Conservation (phyloP, 2,888 invertebrate species). For the Conomelus anceps region DNA sequence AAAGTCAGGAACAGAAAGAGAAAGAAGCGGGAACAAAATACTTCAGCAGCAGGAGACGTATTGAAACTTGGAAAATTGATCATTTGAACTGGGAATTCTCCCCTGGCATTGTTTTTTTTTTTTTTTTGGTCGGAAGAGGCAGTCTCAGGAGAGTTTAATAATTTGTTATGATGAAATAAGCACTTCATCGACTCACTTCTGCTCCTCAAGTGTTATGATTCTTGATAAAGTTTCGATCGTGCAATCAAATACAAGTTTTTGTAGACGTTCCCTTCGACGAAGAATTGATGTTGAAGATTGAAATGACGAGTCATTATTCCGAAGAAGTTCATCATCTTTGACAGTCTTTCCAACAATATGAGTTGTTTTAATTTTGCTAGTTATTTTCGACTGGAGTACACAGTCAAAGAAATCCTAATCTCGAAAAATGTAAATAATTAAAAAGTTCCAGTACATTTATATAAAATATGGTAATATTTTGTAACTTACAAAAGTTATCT, state of each 20-base stretch:
- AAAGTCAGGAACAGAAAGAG: not conserved
- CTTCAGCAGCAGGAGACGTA: not conserved
- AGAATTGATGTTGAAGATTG: not conserved
- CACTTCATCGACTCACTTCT: not conserved
- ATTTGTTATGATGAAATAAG: not conserved
- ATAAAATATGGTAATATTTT: too few species aligned
- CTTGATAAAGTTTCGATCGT: not conserved
- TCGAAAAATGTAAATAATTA: too few species aligned
- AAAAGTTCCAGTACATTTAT: too few species aligned
- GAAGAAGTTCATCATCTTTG: too few species aligned
- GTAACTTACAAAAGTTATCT: too few species aligned
- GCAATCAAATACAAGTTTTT: not conserved
- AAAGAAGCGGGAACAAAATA: not conserved
- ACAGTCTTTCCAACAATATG: too few species aligned
- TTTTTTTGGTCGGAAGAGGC: not conserved
- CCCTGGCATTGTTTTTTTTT: not conserved
- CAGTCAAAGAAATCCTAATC: too few species aligned
- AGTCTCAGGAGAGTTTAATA: not conserved
- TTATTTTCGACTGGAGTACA: too few species aligned
- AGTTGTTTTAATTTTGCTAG: too few species aligned
- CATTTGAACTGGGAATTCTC: not conserved
- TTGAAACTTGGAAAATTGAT: not conserved
- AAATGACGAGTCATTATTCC: too few species aligned
- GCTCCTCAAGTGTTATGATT: not conserved
- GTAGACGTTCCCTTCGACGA: not conserved